Conservation (phyloP, 2,797 vertebrate genomes). For the Malacoraja senta region DNA sequence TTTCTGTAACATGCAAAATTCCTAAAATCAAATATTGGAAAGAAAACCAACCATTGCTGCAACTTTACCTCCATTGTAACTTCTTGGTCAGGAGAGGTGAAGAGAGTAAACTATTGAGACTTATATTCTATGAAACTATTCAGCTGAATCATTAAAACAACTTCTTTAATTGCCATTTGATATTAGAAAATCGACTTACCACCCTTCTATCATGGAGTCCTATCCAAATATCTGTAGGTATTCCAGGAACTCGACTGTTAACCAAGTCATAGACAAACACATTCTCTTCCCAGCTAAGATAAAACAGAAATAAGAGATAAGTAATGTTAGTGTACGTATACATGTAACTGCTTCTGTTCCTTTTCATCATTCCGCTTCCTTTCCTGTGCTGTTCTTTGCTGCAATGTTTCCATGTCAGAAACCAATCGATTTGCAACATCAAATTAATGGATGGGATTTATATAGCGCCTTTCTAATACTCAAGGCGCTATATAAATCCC, state of each 20-base stretch:
- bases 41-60: not conserved
- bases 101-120: not conserved
- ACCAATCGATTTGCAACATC: too few species aligned
- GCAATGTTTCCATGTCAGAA: too few species aligned
- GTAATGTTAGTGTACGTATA: not conserved
- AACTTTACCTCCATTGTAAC: not conserved
- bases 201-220: slow-evolving; percentile 67
- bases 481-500: too few species aligned
- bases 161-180: not conserved
- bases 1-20: not conserved
- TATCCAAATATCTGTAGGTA: slow-evolving; percentile 67
- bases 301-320: not conserved
- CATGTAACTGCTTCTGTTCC: not conserved
- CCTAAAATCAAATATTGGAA: not conserved
- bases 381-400: too few species aligned
- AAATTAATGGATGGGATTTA: too few species aligned
- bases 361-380: too few species aligned
- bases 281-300: slow-evolving; percentile 69
- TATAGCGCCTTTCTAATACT: too few species aligned
- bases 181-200: slow-evolving; percentile 51
- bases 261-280: slow-evolving; percentile 71
- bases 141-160: not conserved
- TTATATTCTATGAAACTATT: not conserved
- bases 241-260: slow-evolving; percentile 68
- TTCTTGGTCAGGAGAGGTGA: not conserved